These are phyloP conservation scores for Sebastiscus albofasciatus DNA, from an alignment of 2,797 vertebrate genomes.

Conservation along the genomic window DNA sequence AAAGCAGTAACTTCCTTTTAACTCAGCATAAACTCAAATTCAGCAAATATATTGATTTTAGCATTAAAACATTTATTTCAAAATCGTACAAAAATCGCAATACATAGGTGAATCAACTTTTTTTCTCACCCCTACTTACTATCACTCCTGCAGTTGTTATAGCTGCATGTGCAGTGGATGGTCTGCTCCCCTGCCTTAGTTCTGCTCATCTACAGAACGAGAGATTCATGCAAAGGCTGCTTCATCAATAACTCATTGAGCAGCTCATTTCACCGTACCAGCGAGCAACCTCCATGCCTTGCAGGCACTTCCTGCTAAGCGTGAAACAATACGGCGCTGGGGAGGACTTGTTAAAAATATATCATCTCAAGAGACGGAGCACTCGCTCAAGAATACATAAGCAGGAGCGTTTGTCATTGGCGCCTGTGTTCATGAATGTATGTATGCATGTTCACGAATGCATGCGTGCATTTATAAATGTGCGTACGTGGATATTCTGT, in stretches of 20 bases:
- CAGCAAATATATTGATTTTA: too few relatives aligned
- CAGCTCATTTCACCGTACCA: slow-evolving; percentile 44
- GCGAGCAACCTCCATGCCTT: slow-evolving; percentile 31
- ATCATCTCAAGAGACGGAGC: slow-evolving; percentile 37
- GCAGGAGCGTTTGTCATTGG: slow-evolving; percentile 15
- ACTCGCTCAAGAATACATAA: slow-evolving; percentile 46
- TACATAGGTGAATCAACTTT: too few relatives aligned
- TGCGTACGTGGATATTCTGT: not conserved
- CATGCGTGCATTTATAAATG: slow-evolving; percentile 11
- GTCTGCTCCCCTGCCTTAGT: not conserved
- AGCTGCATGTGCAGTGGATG: not conserved
- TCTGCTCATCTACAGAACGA: slow-evolving; percentile 4
- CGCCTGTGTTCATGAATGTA: slow-evolving; percentile 6
- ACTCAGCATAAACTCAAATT: too few relatives aligned
- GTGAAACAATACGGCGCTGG: slow-evolving; percentile 21
- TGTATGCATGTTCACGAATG: slow-evolving; percentile 12
- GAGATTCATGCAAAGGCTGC: slow-evolving; percentile 23
- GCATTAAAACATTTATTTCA: too few relatives aligned
- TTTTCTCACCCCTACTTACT: not conserved
- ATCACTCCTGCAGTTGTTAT: not conserved
- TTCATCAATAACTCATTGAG: slow-evolving; percentile 69
- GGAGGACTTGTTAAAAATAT: slow-evolving; percentile 57
- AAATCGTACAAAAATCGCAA: too few relatives aligned
- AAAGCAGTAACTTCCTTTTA: too few relatives aligned
- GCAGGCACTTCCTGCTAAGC: slow-evolving; percentile 63